phyloP scores from a whole-genome alignment of 1,140 invertebrate species.

The Eumeta japonica region DNA sequence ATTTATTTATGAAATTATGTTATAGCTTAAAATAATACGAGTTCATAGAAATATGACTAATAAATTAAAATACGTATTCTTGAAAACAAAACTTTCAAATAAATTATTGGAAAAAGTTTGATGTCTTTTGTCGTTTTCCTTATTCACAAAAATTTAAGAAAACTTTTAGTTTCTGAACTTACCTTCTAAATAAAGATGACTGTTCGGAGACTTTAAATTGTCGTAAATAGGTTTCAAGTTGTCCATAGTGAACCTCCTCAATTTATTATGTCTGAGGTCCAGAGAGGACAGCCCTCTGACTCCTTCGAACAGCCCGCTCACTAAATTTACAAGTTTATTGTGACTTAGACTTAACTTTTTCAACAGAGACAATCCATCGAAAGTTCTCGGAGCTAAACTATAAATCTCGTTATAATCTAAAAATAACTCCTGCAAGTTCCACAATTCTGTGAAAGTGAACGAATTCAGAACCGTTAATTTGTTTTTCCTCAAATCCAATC shows the following conservation, averaged over 20 bases:
- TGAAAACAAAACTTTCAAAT: background rate
- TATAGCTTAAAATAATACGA: too few relatives aligned
- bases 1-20: too few relatives aligned
- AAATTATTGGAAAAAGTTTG: too few relatives aligned
- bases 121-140: too few relatives aligned
- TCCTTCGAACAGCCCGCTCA: constrained; percentile 65
- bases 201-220: constrained; percentile 67
- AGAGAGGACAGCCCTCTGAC: constrained; percentile 66
- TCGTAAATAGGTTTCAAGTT: constrained; percentile 72
- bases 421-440: constrained; percentile 67
- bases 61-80: background rate
- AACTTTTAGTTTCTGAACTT: constrained; percentile 28
- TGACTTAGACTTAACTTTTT: constrained; percentile 68
- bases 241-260: constrained; percentile 70
- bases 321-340: constrained; percentile 69
- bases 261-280: constrained; percentile 70
- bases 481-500: constrained; percentile 69
- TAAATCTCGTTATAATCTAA: constrained; percentile 69
- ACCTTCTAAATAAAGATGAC: constrained; percentile 75
- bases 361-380: constrained; percentile 69
- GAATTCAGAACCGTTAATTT: constrained; percentile 69
- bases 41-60: background rate
- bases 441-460: constrained; percentile 72
- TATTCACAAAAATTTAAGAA: too few relatives aligned
- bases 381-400: constrained; percentile 67